These are phyloP conservation scores for Monopis laevigella DNA, from an alignment of 2,888 invertebrate genomes.

Conservation along the genomic window DNA sequence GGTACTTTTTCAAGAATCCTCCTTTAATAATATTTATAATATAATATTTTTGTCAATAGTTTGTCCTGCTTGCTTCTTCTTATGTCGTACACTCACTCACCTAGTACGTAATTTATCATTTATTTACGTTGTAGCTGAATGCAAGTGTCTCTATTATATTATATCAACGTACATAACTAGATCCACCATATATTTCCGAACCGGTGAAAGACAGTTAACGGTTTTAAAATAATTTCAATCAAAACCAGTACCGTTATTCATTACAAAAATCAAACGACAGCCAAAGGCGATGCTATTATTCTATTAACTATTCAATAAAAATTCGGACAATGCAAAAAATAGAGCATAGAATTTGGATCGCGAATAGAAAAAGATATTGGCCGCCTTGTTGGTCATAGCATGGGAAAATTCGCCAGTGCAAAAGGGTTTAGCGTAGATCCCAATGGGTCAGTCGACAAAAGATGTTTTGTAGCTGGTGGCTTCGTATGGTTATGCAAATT, in stretches of 20 bases:
- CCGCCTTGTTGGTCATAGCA: conserved; percentile 44
- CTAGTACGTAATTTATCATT: no score
- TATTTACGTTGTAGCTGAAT: no score
- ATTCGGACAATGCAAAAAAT: conserved; percentile 60
- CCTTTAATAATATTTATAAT: no score
- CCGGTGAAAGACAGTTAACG: conserved; percentile 41
- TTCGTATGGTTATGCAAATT: conserved; percentile 58
- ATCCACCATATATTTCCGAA: no score
- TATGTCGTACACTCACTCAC: no score
- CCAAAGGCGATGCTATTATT: conserved; percentile 51
- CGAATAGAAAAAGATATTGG: conserved; percentile 29
- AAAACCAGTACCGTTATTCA: conserved; percentile 3
- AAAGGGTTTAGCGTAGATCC: conserved; percentile 36
- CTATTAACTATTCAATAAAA: conserved; percentile 21
- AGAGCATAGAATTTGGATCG: conserved; percentile 52
- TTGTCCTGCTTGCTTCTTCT: no score
- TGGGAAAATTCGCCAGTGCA: conserved; percentile 56
- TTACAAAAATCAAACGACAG: conserved; percentile 19
- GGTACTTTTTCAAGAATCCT: no score
- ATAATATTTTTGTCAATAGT: no score
- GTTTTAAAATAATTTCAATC: conserved; percentile 28
- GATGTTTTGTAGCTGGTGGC: conserved; percentile 31
- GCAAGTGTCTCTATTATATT: no score
- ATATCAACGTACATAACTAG: no score
- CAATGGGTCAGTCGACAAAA: conserved; percentile 60